phyloP scores from a whole-genome alignment of 2,113 vertebrate genomes.

The Dicrurus megarhynchus region DNA sequence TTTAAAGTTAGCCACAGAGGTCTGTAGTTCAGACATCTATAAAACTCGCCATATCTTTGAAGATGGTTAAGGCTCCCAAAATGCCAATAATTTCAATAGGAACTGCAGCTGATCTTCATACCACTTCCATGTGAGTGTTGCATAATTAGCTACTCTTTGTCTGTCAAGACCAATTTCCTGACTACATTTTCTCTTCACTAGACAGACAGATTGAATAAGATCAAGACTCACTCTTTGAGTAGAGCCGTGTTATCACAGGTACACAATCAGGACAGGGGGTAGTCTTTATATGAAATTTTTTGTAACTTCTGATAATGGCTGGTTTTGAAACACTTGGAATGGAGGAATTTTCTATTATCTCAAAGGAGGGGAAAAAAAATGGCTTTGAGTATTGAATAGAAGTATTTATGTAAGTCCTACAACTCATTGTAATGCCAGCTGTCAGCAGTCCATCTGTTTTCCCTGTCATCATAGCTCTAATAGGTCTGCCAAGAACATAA shows the following conservation, averaged over 20 bases:
- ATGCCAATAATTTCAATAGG: not conserved
- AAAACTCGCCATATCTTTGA: not conserved
- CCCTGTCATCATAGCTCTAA: not conserved
- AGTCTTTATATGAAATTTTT: not conserved
- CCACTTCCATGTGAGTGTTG: not conserved
- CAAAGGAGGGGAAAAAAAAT: not conserved
- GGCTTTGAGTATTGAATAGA: not conserved
- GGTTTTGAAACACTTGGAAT: not conserved
- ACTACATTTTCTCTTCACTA: not conserved
- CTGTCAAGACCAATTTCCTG: not conserved
- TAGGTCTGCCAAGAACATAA: not conserved
- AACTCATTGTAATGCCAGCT: not conserved
- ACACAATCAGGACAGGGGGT: fast-evolving
- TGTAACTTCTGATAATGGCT: not conserved
- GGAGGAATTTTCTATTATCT: not conserved
- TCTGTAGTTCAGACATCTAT: not conserved
- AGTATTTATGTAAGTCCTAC: not conserved
- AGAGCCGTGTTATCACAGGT: not conserved
- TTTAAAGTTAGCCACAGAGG: not conserved
- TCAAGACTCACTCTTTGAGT: not conserved
- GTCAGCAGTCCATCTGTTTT: not conserved
- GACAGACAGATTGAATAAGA: not conserved
- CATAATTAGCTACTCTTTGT: not conserved
- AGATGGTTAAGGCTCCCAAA: not conserved
- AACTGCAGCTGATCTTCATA: not conserved